phyloP scores from a whole-genome alignment of 2,797 vertebrate species.

The Poecilia gillii region DNA sequence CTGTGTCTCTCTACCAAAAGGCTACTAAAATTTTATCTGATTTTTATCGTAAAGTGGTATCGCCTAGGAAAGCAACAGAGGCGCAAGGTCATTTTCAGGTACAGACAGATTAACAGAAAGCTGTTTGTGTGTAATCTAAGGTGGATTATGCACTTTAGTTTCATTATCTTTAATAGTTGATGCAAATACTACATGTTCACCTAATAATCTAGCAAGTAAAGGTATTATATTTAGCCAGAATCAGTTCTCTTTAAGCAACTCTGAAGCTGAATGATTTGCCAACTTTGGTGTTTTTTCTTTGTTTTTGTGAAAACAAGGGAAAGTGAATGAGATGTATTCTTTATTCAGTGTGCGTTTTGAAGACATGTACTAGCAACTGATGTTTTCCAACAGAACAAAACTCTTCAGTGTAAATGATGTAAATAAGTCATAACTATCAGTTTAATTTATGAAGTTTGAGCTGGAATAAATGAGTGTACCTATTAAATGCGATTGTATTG shows the following conservation, averaged over 20 bases:
- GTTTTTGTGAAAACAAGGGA: slow-evolving; percentile 10
- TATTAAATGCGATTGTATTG: background rate
- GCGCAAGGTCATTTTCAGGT: background rate
- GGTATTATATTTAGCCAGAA: background rate
- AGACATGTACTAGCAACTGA: slow-evolving; percentile 2
- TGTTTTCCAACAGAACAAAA: slow-evolving; percentile 18
- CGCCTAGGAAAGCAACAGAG: background rate
- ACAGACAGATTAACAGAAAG: background rate
- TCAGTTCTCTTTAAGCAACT: background rate
- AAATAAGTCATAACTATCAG: slow-evolving; percentile 56
- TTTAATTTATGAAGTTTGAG: slow-evolving; percentile 17
- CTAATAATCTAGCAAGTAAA: slow-evolving; percentile 15
- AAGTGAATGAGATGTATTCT: slow-evolving; percentile 13
- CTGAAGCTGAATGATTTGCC: background rate
- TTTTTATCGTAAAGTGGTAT: background rate
- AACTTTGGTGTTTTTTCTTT: slow-evolving; percentile 1
- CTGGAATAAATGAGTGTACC: slow-evolving; percentile 33
- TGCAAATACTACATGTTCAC: background rate
- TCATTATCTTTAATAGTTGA: background rate
- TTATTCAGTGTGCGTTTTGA: slow-evolving; percentile 13
- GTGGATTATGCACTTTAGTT: background rate
- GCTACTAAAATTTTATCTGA: background rate
- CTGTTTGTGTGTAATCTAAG: background rate
- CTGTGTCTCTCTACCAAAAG: background rate
- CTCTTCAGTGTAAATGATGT: slow-evolving; percentile 64